Conservation (phyloP, 2,797 vertebrate species). For the Lutjanus campechanus region DNA sequence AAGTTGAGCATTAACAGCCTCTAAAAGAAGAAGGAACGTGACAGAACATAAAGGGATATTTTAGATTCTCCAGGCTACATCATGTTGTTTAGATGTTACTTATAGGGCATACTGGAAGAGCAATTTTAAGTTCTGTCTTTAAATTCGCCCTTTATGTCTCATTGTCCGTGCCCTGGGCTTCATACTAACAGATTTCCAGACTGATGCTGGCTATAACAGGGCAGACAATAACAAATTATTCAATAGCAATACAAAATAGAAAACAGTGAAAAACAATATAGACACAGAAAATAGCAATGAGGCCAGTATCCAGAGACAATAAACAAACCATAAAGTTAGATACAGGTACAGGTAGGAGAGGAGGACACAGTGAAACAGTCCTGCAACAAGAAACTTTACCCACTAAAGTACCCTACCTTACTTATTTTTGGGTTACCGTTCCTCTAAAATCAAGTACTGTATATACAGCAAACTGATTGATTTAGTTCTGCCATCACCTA, state of each 20-base stretch:
- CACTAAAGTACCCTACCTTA: not conserved
- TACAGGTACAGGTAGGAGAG: conserved; percentile 7
- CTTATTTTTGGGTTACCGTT: not conserved
- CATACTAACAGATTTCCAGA: not conserved
- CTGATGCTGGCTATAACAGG: conserved; percentile 10
- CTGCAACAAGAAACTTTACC: not conserved
- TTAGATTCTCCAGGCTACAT: not conserved
- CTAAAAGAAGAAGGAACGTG: conserved; percentile 2
- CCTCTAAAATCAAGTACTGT: not conserved
- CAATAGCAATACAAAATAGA: conserved; percentile 17
- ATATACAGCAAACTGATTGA: not conserved
- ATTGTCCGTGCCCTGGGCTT: not conserved
- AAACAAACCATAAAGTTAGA: conserved; percentile 22
- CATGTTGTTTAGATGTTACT: not conserved
- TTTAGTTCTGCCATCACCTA: not conserved
- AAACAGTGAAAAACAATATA: conserved; percentile 26
- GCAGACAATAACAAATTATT: conserved; percentile 33
- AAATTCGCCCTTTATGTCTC: not conserved
- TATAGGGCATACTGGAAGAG: conserved; percentile 16
- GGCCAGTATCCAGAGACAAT: conserved; percentile 26
- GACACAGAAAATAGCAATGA: conserved; percentile 8
- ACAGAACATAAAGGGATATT: not conserved
- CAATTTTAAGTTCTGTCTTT: conserved; percentile 11
- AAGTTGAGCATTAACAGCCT: not conserved
- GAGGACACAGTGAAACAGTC: not conserved